Conservation (phyloP, 2,113 vertebrate genomes). For the Chascanopsetta lugubris region DNA sequence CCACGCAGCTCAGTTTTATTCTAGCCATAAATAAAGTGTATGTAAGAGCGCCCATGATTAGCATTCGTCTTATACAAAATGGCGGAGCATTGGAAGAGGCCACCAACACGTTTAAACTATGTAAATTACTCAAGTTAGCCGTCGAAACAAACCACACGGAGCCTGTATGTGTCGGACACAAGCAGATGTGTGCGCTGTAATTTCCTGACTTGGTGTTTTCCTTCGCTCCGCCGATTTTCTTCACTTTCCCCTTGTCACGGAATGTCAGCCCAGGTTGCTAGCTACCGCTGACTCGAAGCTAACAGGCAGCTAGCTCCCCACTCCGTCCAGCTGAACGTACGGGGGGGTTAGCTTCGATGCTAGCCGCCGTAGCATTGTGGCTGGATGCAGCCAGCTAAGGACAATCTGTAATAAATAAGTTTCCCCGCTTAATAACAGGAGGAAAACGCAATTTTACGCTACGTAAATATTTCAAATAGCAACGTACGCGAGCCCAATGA, state of each 20-base stretch:
- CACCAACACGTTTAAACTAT: slow-evolving; percentile 86
- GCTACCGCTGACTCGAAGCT: slow-evolving; percentile 72
- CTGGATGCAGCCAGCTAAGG: slow-evolving; percentile 81
- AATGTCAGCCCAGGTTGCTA: slow-evolving; percentile 81
- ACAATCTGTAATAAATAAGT: slow-evolving; percentile 83
- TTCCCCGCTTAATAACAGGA: slow-evolving; percentile 70
- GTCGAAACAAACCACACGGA: slow-evolving; percentile 64
- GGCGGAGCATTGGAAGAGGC: slow-evolving; percentile 85
- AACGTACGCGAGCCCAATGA: slow-evolving; percentile 27
- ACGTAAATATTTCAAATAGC: slow-evolving; percentile 28
- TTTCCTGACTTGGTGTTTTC: slow-evolving; percentile 77
- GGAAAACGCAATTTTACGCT: slow-evolving; percentile 65
- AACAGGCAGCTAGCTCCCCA: slow-evolving; percentile 71
- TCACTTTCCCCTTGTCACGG: slow-evolving; percentile 86
- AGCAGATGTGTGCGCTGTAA: slow-evolving; percentile 54
- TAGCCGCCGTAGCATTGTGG: slow-evolving; percentile 75
- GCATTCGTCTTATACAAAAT: slow-evolving; percentile 86
- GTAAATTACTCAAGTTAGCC: slow-evolving; percentile 80
- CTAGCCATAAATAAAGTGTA: slow-evolving; percentile 83
- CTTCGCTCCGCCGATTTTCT: slow-evolving; percentile 72
- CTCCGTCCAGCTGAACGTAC: slow-evolving; percentile 51
- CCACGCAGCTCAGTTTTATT: slow-evolving; percentile 69
- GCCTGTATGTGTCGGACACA: slow-evolving; percentile 50
- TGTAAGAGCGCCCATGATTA: slow-evolving; percentile 87
- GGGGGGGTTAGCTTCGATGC: slow-evolving; percentile 56